A percentile compares a stretch with the other conserved stretches of the same genome.
Conservation (phyloP, 2,888 invertebrate genomes). For the Yponomeuta cagnagella region DNA sequence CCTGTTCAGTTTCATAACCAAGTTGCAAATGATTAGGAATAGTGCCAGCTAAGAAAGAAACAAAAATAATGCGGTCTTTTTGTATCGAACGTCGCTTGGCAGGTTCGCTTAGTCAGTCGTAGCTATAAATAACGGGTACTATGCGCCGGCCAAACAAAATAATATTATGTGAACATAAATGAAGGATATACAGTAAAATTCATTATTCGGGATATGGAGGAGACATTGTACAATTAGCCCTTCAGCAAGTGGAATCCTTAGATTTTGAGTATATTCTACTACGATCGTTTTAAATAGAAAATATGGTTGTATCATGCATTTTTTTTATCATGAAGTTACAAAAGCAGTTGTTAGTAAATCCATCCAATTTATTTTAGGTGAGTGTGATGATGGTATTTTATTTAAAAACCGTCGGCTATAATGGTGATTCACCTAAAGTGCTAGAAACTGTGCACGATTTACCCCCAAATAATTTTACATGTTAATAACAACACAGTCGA, state of each 20-base stretch:
- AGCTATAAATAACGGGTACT: not conserved
- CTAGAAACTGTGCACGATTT: constrained; percentile 22
- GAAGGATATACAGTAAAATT: not conserved
- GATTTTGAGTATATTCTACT: too few relatives aligned
- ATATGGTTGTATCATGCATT: not conserved
- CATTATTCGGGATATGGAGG: not conserved
- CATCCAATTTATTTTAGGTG: constrained; percentile 3
- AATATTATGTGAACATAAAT: not conserved
- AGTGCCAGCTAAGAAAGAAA: too few relatives aligned
- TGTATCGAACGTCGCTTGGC: not conserved
- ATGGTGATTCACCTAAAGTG: constrained; percentile 24
- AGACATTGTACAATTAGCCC: not conserved
- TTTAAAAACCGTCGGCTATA: not conserved
- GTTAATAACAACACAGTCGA: constrained; percentile 11
- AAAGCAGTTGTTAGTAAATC: constrained; percentile 18
- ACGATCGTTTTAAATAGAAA: not conserved
- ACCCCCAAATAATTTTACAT: constrained; percentile 26
- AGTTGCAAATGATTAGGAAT: too few relatives aligned
- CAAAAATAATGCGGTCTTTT: too few relatives aligned
- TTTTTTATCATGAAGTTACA: not conserved
- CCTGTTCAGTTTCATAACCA: too few relatives aligned
- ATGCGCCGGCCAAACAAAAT: not conserved
- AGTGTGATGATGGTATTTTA: not conserved
- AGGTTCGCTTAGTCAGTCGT: not conserved
- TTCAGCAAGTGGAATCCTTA: too few relatives aligned